Conservation (phyloP, 30 jellyfish, hydroid and myxozoan species). For the Phacellophora camtschatica region DNA sequence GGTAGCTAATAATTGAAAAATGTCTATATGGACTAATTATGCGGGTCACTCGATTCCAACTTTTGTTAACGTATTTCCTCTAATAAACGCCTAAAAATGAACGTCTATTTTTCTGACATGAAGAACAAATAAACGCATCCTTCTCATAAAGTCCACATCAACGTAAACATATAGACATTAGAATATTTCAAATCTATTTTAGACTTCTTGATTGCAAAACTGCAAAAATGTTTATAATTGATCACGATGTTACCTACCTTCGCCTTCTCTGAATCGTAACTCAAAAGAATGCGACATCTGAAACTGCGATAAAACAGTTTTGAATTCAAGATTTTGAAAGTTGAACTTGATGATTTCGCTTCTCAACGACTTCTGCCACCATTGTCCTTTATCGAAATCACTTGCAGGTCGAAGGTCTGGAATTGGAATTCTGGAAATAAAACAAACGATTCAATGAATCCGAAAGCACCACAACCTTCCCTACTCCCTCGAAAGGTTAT, state of each 20-base stretch:
- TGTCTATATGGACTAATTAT: too few relatives aligned
- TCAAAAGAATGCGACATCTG: constrained; percentile 59
- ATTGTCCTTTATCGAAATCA: constrained; percentile 86
- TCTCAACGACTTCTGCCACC: constrained; percentile 94
- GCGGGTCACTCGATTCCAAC: too few relatives aligned
- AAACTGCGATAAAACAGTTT: constrained; percentile 39
- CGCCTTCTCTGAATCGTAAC: constrained; percentile 71
- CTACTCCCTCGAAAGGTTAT: too few relatives aligned
- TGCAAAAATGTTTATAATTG: background rate
- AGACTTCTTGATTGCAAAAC: background rate
- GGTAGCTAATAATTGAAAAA: too few relatives aligned
- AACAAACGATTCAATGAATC: too few relatives aligned
- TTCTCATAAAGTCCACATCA: too few relatives aligned
- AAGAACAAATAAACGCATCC: too few relatives aligned
- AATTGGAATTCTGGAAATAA: constrained; percentile 73
- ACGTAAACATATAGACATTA: too few relatives aligned
- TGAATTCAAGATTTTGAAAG: constrained; percentile 57
- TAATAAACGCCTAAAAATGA: too few relatives aligned
- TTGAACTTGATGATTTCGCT: constrained; percentile 54
- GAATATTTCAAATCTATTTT: background rate
- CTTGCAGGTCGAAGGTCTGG: constrained; percentile 98
- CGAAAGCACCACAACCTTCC: too few relatives aligned
- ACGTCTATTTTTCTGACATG: too few relatives aligned
- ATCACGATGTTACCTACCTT: constrained; percentile 43
- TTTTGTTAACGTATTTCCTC: too few relatives aligned